Conservation (phyloP, 2,113 vertebrate genomes). For the Rhombomys opimus region DNA sequence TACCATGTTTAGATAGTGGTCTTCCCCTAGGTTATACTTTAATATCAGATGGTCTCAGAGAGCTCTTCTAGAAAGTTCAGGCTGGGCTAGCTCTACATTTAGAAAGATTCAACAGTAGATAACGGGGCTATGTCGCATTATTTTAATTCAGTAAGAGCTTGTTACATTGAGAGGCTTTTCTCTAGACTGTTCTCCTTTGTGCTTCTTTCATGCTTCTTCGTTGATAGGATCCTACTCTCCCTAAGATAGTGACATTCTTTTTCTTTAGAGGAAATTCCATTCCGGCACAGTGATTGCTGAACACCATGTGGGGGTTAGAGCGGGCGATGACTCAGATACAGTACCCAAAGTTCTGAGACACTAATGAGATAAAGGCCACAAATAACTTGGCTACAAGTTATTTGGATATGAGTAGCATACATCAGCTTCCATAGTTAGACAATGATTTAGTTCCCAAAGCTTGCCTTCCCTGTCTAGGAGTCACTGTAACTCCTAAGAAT, state of each 20-base stretch:
- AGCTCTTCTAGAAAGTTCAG: background rate
- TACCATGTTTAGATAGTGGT: background rate
- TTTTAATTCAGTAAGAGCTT: constrained; percentile 51
- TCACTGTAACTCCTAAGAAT: background rate
- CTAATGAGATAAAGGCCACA: background rate
- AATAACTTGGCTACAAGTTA: background rate
- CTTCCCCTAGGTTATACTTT: background rate
- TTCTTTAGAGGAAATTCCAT: constrained; percentile 24
- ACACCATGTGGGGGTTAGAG: background rate
- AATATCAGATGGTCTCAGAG: background rate
- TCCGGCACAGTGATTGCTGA: background rate
- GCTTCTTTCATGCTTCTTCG: background rate
- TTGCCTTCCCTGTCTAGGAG: background rate
- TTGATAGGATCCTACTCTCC: background rate
- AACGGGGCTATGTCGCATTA: constrained; percentile 2
- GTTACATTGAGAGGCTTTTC: background rate
- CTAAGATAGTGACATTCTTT: constrained; percentile 21
- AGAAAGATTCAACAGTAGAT: constrained; percentile 49
- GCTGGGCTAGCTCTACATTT: background rate
- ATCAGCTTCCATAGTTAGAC: background rate
- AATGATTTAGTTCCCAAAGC: background rate
- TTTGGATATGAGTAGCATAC: background rate
- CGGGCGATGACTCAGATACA: background rate
- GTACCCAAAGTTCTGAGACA: background rate
- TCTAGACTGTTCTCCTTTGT: constrained; percentile 12